Evolutionary conservation across 2,113 vertebrate species (phyloP).

Genomic region (Rhodinocichla rosea): DNA sequence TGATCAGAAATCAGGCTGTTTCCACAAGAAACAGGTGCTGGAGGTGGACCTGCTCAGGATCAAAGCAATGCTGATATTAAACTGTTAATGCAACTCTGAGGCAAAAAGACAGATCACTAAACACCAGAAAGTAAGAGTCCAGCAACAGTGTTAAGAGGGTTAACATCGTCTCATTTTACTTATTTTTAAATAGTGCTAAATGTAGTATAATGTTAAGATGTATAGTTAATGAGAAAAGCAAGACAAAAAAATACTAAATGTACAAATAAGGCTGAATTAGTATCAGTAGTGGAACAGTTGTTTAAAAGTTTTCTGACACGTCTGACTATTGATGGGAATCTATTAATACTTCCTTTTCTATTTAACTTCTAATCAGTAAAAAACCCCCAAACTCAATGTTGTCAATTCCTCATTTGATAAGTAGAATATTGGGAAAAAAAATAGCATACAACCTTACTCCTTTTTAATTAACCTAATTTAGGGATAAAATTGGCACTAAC

Average conservation of each 20-base stretch:
- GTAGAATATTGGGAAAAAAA: not conserved
- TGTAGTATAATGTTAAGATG: not conserved
- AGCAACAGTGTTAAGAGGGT: not conserved
- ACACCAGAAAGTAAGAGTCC: not conserved
- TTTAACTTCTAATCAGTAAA: not conserved
- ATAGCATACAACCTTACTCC: too few species aligned
- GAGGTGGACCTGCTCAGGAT: not conserved
- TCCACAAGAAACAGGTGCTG: not conserved
- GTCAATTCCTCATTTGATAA: not conserved
- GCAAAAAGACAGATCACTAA: not conserved
- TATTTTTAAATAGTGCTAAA: not conserved
- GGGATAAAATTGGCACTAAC: not conserved
- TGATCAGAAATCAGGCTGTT: not conserved
- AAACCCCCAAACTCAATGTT: fast-evolving
- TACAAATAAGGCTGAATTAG: not conserved
- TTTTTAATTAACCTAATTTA: not conserved
- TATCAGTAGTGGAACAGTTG: not conserved
- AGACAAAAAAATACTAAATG: not conserved
- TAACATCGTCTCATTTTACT: not conserved
- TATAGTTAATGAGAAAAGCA: not conserved
- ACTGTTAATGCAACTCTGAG: not conserved
- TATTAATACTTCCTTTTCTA: not conserved
- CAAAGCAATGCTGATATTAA: not conserved
- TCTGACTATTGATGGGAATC: not conserved
- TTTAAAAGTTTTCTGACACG: not conserved